Evolutionary conservation across 2,113 vertebrate species (phyloP).

Genomic region (Plectropomus leopardus): DNA sequence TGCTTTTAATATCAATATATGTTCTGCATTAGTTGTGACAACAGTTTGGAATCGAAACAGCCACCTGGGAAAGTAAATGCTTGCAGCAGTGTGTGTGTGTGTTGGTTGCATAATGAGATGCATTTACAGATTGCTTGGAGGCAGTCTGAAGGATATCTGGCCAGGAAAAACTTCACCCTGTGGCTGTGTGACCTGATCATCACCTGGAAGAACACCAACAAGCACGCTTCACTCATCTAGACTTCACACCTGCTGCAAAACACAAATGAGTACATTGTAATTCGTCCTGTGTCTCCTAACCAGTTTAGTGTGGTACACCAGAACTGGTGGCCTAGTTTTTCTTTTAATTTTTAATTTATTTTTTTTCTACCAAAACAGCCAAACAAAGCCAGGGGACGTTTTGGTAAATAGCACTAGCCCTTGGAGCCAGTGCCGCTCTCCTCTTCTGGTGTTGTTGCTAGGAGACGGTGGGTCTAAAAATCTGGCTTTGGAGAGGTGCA

Average conservation of each 20-base stretch:
- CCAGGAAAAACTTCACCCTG: constrained; percentile 41
- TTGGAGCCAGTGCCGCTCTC: constrained; percentile 58
- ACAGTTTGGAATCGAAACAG: not conserved
- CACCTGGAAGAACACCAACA: constrained; percentile 24
- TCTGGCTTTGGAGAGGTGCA: constrained; percentile 70
- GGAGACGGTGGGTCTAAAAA: constrained; percentile 79
- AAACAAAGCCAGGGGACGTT: constrained; percentile 70
- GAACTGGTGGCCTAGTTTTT: constrained; percentile 69
- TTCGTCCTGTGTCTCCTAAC: constrained; percentile 13
- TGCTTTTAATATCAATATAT: not conserved
- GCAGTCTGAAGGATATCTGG: constrained; percentile 36
- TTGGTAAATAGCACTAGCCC: constrained; percentile 69
- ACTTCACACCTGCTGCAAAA: constrained; percentile 42
- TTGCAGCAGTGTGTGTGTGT: constrained; percentile 6
- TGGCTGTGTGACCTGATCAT: constrained; percentile 59
- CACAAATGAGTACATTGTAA: constrained; percentile 7
- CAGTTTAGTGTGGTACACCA: constrained; percentile 40
- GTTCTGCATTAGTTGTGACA: constrained; percentile 3
- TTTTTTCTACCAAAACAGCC: constrained; percentile 52
- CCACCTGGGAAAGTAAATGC: not conserved
- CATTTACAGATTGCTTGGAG: constrained; percentile 35
- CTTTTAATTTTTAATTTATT: no score
- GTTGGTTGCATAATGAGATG: constrained; percentile 42
- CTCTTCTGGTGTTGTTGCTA: constrained; percentile 82
- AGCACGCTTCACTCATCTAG: not conserved